phyloP scores from a whole-genome alignment of 1,140 invertebrate genomes.

The Stenopsyche tienmushanensis region DNA sequence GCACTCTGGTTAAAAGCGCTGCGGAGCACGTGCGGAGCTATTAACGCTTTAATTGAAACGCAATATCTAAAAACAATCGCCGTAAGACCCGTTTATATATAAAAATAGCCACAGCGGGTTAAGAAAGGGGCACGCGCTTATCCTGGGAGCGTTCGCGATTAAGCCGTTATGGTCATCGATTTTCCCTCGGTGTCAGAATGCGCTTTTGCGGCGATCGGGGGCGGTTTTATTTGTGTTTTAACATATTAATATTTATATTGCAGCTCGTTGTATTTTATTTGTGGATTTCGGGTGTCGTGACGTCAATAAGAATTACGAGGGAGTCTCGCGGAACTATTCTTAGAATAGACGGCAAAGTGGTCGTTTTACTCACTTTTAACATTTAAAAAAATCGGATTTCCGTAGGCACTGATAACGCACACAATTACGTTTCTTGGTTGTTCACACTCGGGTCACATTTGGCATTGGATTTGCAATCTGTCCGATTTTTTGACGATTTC shows the following conservation, averaged over 20 bases:
- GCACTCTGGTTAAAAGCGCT: no score
- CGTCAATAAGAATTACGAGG: conserved; percentile 4
- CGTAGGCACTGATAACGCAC: background rate
- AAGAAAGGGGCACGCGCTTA: background rate
- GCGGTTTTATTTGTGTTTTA: no score
- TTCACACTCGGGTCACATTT: no score
- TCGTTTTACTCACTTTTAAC: background rate
- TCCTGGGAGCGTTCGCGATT: no score
- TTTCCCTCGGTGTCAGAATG: no score
- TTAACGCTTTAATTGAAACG: background rate
- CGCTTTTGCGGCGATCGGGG: no score
- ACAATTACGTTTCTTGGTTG: background rate
- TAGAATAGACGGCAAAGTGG: conserved; percentile 3
- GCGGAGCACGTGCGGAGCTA: background rate
- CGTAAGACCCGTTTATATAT: background rate
- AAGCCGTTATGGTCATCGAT: no score
- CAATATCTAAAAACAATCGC: background rate
- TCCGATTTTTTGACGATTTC: background rate
- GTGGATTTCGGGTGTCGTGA: no score
- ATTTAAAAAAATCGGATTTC: no score
- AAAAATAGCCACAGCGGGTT: conserved; percentile 25
- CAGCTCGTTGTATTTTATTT: no score
- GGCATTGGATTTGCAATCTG: no score
- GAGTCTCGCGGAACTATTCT: conserved; percentile 15
- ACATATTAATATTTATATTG: no score